These are phyloP conservation scores for Drosophila testacea DNA, from an alignment of 2,888 invertebrate species.

Conservation along the genomic window DNA sequence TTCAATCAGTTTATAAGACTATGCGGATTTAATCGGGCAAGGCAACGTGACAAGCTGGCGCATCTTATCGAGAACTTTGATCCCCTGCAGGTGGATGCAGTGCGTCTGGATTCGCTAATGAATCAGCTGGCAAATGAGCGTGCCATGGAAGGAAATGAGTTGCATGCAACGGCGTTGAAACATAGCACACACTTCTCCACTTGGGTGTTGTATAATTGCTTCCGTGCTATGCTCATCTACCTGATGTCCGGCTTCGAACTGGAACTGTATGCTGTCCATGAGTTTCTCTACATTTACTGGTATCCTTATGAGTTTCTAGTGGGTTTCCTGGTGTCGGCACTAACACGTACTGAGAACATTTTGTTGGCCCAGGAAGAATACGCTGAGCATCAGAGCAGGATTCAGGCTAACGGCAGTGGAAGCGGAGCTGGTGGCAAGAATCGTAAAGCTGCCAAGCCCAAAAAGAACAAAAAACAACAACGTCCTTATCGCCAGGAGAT, in stretches of 20 bases:
- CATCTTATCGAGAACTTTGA: conserved; percentile 94
- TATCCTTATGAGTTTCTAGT: conserved; percentile 97
- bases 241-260: conserved; percentile 97
- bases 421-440: conserved; percentile 71
- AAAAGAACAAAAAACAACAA: conserved; percentile 87
- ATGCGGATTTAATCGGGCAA: conserved; percentile 97
- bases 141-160: conserved; percentile 89
- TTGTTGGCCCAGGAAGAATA: conserved; percentile 91
- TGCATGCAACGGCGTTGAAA: conserved; percentile 90
- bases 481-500: conserved; percentile 93
- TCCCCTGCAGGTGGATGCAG: conserved; percentile 95
- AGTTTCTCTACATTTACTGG: conserved; percentile 98
- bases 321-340: conserved; percentile 96
- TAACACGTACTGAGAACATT: conserved; percentile 95
- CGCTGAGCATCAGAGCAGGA: conserved; percentile 84
- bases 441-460: conserved; percentile 85
- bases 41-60: conserved; percentile 97
- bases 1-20: conserved; percentile 94
- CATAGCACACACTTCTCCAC: conserved; percentile 86
- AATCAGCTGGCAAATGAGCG: conserved; percentile 88
- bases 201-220: conserved; percentile 97
- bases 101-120: conserved; percentile 93
- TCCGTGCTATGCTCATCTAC: conserved; percentile 96
- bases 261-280: conserved; percentile 97
- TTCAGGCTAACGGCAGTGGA: conserved; percentile 56